Evolutionary conservation across 2,113 vertebrate genomes (phyloP).

Genomic region (Oncorhynchus nerka): DNA sequence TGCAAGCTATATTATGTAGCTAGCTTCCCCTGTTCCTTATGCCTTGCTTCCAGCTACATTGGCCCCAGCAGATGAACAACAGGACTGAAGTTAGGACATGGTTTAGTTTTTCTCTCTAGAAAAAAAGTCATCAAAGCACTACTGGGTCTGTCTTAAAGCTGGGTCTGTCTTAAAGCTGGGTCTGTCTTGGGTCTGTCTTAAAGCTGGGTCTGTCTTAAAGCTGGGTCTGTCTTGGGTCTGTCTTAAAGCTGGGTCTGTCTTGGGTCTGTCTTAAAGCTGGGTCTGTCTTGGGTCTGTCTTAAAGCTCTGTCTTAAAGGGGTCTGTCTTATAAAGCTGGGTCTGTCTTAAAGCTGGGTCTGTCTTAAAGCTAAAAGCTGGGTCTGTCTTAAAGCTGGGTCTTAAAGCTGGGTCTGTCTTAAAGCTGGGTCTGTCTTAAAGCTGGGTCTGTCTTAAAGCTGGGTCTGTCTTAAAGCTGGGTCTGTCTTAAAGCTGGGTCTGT

Average conservation of each 20-base stretch:
- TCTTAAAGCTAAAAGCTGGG: not conserved
- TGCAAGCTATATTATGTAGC: not conserved
- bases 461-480: not conserved
- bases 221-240: not conserved
- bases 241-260: conserved; percentile 3
- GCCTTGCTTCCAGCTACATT: not conserved
- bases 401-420: too few species aligned
- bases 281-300: not conserved
- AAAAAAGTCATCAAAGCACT: not conserved
- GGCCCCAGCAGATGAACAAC: not conserved
- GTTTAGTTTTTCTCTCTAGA: conserved; percentile 2
- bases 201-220: not conserved
- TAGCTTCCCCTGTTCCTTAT: not conserved
- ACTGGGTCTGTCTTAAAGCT: not conserved
- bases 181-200: not conserved
- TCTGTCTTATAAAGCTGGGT: not conserved
- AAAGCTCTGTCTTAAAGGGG: too few species aligned
- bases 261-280: not conserved
- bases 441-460: not conserved
- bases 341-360: not conserved
- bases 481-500: not conserved
- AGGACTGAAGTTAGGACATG: not conserved
- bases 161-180: not conserved
- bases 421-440: not conserved
- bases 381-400: too few species aligned